Conservation (phyloP, 92 coral and sea anemone genomes). For the Epizoanthus scotinus region DNA sequence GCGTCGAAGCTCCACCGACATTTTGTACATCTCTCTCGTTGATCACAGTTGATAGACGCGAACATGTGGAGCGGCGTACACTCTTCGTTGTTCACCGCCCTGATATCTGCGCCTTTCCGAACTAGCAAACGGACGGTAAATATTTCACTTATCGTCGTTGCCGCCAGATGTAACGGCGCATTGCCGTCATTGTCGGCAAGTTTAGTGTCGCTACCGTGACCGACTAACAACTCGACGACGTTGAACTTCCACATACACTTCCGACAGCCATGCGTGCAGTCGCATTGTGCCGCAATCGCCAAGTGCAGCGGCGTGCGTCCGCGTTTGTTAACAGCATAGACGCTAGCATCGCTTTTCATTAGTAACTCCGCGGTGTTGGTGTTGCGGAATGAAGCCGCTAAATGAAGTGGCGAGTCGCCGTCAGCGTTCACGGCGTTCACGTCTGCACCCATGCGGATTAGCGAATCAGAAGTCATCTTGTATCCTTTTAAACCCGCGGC, state of each 20-base stretch:
- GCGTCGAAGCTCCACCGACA: constrained; percentile 83
- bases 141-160: constrained; percentile 71
- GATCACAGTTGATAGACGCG: constrained; percentile 68
- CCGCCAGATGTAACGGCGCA: constrained; percentile 72
- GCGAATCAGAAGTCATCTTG: constrained; percentile 57
- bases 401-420: constrained; percentile 71
- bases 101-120: constrained; percentile 65
- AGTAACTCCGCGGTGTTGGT: constrained; percentile 70
- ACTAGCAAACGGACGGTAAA: constrained; percentile 72
- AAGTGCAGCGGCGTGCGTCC: constrained; percentile 65
- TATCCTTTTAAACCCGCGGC: constrained; percentile 77
- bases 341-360: constrained; percentile 53
- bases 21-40: constrained; percentile 49
- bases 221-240: constrained; percentile 71
- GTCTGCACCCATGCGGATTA: constrained; percentile 64
- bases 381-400: constrained; percentile 77
- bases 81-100: constrained; percentile 66
- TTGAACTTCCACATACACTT: constrained; percentile 84
- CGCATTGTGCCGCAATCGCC: constrained; percentile 76
- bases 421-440: constrained; percentile 58
- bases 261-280: constrained; percentile 81
- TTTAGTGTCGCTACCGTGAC: constrained; percentile 62
- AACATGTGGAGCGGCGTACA: constrained; percentile 72
- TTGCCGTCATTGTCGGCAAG: constrained; percentile 69
- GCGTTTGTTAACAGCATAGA: constrained; percentile 56